Conservation (phyloP, 2,113 vertebrate genomes). For the Psittacara wagleri region DNA sequence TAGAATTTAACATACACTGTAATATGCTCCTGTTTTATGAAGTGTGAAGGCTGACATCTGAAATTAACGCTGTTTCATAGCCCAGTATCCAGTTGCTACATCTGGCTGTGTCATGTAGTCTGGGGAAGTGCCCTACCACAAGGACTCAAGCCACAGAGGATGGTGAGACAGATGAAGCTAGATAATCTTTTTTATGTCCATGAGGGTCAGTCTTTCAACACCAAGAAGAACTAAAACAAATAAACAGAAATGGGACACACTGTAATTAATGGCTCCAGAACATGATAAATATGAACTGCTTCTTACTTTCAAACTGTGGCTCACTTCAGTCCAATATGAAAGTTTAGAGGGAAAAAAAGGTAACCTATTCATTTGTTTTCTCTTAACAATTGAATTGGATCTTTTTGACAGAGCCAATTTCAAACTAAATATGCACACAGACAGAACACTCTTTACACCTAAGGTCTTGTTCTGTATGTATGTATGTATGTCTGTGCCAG, state of each 20-base stretch:
- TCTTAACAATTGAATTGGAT: not conserved
- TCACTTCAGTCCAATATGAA: slow-evolving; percentile 16
- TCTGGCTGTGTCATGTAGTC: slow-evolving; percentile 57
- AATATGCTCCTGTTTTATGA: slow-evolving; percentile 27
- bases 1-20: not conserved
- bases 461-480: not conserved
- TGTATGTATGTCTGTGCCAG: not conserved
- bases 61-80: slow-evolving; percentile 36
- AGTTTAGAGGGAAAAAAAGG: not conserved
- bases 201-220: slow-evolving; percentile 65
- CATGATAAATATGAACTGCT: slow-evolving; percentile 50
- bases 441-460: not conserved
- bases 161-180: slow-evolving; percentile 52
- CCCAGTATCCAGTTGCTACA: not conserved
- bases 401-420: not conserved
- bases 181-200: slow-evolving; percentile 59
- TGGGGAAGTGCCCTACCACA: slow-evolving; percentile 56
- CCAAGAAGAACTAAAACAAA: slow-evolving; percentile 74
- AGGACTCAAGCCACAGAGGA: slow-evolving; percentile 53
- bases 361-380: not conserved
- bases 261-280: slow-evolving; percentile 76
- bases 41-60: slow-evolving; percentile 31
- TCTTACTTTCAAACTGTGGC: slow-evolving; percentile 1
- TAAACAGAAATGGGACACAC: slow-evolving; percentile 68
- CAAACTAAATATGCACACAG: not conserved